Percentiles rank a stretch among this genome's conserved stretches.
These are phyloP conservation scores for Delphinus delphis DNA, from an alignment of 2,113 vertebrate species.

Conservation along the genomic window DNA sequence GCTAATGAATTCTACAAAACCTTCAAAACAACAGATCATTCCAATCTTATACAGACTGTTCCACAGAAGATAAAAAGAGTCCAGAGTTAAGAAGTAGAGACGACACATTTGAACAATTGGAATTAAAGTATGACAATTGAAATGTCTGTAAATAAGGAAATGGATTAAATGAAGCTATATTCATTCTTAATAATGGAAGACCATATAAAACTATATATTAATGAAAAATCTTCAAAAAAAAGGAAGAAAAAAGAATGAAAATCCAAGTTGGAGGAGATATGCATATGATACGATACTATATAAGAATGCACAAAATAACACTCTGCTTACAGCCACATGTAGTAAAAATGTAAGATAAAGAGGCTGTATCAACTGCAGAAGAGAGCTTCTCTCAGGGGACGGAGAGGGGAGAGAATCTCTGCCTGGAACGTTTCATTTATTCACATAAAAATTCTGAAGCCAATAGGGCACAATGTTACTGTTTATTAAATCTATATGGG, in stretches of 20 bases:
- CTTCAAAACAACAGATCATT: background rate
- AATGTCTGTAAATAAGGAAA: background rate
- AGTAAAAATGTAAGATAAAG: background rate
- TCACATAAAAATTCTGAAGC: background rate
- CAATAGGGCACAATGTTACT: background rate
- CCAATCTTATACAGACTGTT: background rate
- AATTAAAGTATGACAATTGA: background rate
- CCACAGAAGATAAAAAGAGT: background rate
- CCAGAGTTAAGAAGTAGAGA: background rate
- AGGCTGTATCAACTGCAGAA: background rate
- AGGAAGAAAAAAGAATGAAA: background rate
- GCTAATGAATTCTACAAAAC: background rate
- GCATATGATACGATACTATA: too few species aligned
- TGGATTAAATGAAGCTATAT: background rate
- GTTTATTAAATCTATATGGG: background rate
- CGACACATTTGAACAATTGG: background rate
- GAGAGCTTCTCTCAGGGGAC: background rate
- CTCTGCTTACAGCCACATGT: background rate
- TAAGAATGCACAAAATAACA: background rate
- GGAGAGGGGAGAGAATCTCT: background rate
- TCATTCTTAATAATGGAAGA: background rate
- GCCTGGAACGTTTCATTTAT: background rate
- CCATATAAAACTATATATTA: background rate
- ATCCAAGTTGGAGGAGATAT: background rate
- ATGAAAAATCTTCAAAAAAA: background rate